Conservation (phyloP, 2,888 invertebrate genomes). For the Ennomos erosarius region DNA sequence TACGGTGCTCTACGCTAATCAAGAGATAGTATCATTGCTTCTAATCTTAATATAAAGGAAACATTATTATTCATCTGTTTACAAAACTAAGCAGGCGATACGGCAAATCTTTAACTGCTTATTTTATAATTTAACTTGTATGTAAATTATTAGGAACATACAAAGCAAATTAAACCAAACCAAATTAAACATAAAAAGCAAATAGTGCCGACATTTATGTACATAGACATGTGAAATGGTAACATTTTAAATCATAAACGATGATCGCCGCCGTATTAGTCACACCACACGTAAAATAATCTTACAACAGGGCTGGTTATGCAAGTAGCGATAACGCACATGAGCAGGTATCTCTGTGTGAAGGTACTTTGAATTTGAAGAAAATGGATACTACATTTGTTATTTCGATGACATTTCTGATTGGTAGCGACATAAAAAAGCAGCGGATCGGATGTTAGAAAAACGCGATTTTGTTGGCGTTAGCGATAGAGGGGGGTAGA, state of each 20-base stretch:
- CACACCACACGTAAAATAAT: constrained; percentile 3
- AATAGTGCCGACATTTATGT: neutral
- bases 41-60: no score
- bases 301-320: constrained; percentile 7
- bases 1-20: no score
- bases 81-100: no score
- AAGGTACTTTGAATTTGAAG: neutral
- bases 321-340: constrained; percentile 16
- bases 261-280: constrained; percentile 3
- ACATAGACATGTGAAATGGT: constrained; percentile 1
- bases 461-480: constrained; percentile 46
- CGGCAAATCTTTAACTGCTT: no score
- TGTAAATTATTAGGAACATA: no score
- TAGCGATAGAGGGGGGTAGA: constrained; percentile 53
- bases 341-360: neutral
- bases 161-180: no score
- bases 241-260: constrained; percentile 4
- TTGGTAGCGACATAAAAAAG: constrained; percentile 10
- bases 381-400: neutral
- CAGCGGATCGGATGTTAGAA: constrained; percentile 21
- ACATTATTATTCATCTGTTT: no score
- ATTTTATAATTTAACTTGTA: no score
- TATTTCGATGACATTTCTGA: neutral
- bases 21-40: no score
- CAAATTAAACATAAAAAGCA: neutral